A percentile compares a stretch with the other conserved stretches of the same genome.
Evolutionary conservation across 1,140 invertebrate genomes (phyloP).

Genomic region (Scaptomyza graminum): DNA sequence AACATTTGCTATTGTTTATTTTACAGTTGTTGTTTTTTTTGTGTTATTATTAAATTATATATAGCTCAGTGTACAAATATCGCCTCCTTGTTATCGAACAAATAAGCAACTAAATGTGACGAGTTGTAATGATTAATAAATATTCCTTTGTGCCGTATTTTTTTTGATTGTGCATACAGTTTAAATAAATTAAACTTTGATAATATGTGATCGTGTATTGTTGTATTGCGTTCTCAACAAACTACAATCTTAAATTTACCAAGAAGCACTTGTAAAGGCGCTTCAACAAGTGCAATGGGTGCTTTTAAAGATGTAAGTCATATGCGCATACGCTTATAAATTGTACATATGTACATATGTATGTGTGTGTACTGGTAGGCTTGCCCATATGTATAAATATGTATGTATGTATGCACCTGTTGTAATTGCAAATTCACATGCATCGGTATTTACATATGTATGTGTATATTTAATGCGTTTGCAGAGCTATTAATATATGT

Average conservation of each 20-base stretch:
- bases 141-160: not conserved
- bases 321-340: conserved; percentile 48
- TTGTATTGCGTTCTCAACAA: conserved; percentile 11
- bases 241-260: conserved; percentile 2
- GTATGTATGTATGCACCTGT: not conserved
- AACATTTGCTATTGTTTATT: conserved; percentile 24
- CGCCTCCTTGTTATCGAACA: not conserved
- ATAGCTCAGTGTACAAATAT: conserved; percentile 5
- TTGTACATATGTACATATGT: not conserved
- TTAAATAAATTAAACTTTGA: conserved; percentile 6
- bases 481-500: no score
- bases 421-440: no score
- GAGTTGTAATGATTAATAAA: not conserved
- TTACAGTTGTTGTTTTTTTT: no score
- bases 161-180: not conserved
- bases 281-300: conserved; percentile 38
- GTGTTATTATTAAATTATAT: conserved; percentile 12
- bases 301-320: conserved; percentile 57
- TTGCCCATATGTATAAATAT: not conserved
- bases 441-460: not conserved
- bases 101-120: not conserved
- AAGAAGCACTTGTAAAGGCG: conserved; percentile 11
- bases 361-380: no score
- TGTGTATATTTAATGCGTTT: conserved; percentile 1
- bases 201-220: conserved; percentile 42